A percentile compares a stretch with the other conserved stretches of the same genome.
phyloP scores from a whole-genome alignment of 2,113 vertebrate genomes.

The Eira barbara region DNA sequence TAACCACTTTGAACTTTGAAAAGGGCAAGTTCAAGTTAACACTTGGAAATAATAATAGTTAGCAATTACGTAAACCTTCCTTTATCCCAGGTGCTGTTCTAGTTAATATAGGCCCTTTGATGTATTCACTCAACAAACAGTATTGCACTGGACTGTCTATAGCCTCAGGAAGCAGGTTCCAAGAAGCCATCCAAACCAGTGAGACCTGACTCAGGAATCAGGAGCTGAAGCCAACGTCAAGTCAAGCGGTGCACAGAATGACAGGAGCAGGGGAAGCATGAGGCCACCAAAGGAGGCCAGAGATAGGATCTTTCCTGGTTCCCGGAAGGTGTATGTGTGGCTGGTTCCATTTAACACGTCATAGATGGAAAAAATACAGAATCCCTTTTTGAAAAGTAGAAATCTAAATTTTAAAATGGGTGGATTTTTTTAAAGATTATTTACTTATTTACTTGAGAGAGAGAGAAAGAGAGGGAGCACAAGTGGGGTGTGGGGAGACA shows the following conservation, averaged over 20 bases:
- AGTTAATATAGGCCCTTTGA: background rate
- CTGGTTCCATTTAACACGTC: background rate
- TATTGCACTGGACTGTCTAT: background rate
- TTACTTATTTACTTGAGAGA: background rate
- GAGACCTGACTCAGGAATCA: background rate
- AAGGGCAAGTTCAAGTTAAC: background rate
- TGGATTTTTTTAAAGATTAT: background rate
- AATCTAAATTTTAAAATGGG: constrained; percentile 3
- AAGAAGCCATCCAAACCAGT: background rate
- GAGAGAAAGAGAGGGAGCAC: background rate
- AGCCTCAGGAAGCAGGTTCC: background rate
- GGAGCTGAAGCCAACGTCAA: background rate
- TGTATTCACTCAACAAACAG: background rate
- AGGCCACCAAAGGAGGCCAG: background rate
- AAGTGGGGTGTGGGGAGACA: background rate
- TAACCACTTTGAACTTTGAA: background rate
- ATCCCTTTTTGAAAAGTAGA: background rate
- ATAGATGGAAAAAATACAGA: background rate
- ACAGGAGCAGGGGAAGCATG: accelerated
- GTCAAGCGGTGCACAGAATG: background rate
- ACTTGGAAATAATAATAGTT: background rate
- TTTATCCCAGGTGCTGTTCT: background rate
- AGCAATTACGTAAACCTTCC: background rate
- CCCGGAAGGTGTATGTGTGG: background rate
- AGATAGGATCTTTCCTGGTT: background rate